phyloP scores from a whole-genome alignment of 2,888 invertebrate species.

The Drosophila peninsularis region DNA sequence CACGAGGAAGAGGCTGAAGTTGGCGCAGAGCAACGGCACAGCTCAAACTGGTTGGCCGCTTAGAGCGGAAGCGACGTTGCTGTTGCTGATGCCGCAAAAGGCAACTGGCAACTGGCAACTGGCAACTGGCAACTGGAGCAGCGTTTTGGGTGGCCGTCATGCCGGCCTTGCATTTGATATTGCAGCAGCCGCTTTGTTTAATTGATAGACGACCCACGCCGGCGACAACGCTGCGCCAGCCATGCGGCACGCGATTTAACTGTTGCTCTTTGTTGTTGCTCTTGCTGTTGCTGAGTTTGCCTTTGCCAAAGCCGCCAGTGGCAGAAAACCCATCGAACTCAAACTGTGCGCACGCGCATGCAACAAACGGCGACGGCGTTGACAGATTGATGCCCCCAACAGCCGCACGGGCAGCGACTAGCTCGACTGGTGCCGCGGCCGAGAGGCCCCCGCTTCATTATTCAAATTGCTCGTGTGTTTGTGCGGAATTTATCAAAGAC shows the following conservation, averaged over 20 bases:
- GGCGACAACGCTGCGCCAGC: constrained; percentile 52
- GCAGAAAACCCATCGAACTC: constrained; percentile 82
- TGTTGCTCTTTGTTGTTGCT: constrained; percentile 49
- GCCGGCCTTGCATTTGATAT: constrained; percentile 78
- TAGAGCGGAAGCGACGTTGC: constrained; percentile 57
- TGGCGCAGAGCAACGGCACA: constrained; percentile 6
- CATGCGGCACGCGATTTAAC: constrained; percentile 71
- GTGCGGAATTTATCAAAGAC: constrained; percentile 79
- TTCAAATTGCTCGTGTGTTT: constrained; percentile 72
- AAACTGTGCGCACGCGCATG: constrained; percentile 82
- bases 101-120: constrained; percentile 50
- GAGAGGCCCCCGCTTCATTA: constrained; percentile 76
- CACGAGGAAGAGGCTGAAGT: constrained; percentile 48
- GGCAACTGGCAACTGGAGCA: constrained; percentile 71
- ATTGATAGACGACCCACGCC: constrained; percentile 77
- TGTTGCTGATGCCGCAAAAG: constrained; percentile 59
- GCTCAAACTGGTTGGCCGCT: constrained; percentile 52
- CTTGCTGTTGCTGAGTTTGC: constrained; percentile 36
- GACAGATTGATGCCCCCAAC: constrained; percentile 78
- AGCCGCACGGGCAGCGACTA: constrained; percentile 37
- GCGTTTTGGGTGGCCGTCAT: constrained; percentile 74
- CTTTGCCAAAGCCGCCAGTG: constrained; percentile 71
- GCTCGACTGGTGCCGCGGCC: constrained; percentile 29
- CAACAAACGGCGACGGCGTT: constrained; percentile 77
- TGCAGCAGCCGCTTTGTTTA: constrained; percentile 74